A percentile compares a stretch with the other conserved stretches of the same genome.
phyloP scores from a whole-genome alignment of 1,140 invertebrate genomes.

The Eriocheir sinensis region DNA sequence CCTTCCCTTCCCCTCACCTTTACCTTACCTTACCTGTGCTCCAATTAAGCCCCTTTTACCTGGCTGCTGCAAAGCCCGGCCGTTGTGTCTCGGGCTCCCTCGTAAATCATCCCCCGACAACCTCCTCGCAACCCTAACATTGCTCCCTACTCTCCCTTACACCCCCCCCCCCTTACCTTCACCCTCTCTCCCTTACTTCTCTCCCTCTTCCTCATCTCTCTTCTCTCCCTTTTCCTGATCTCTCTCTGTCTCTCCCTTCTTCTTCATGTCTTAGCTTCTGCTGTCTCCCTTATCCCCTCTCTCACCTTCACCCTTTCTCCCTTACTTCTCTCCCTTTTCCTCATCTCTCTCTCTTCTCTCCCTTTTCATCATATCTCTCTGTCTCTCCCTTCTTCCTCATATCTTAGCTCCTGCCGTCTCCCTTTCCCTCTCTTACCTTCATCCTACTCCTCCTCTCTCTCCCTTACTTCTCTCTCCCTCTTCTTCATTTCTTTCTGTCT shows the following conservation, averaged over 20 bases:
- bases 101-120: too few relatives aligned
- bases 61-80: too few relatives aligned
- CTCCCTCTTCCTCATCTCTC: conserved; percentile 1
- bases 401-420: background rate
- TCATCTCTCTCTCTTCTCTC: background rate
- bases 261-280: background rate
- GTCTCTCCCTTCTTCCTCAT: background rate
- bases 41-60: too few relatives aligned
- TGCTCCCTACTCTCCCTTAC: background rate
- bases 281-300: background rate
- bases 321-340: background rate
- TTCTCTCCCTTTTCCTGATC: background rate
- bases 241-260: background rate
- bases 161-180: background rate
- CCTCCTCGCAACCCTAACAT: background rate
- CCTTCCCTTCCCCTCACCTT: background rate
- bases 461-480: background rate
- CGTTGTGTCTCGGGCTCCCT: too few relatives aligned
- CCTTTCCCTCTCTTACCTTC: background rate
- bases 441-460: background rate
- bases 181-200: background rate
- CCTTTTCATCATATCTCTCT: background rate
- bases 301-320: background rate
- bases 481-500: background rate
- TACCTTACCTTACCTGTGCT: too few relatives aligned